phyloP scores from a whole-genome alignment of 1,140 invertebrate genomes.

The Pollicipes pollicipes region DNA sequence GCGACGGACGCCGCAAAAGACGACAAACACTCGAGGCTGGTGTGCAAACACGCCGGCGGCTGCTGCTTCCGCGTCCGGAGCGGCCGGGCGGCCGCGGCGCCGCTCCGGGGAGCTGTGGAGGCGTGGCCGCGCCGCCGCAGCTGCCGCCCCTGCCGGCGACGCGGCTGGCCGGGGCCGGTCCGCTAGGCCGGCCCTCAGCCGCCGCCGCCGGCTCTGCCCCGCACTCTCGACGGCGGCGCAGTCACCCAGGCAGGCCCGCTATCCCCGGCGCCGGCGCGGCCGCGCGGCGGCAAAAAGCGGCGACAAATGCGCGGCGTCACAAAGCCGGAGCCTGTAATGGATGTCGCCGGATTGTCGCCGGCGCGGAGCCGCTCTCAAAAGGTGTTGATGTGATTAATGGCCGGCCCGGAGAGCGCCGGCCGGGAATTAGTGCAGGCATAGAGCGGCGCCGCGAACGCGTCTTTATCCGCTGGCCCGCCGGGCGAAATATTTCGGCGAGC shows the following conservation, averaged over 20 bases:
- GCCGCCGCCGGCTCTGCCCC: too few relatives aligned
- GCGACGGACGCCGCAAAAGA: neutral
- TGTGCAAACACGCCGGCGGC: neutral
- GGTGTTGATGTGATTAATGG: constrained; percentile 1
- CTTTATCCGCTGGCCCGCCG: neutral
- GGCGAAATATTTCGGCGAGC: neutral
- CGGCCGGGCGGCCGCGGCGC: too few relatives aligned
- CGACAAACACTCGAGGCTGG: neutral
- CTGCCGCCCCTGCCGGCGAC: too few relatives aligned
- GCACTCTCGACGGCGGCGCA: too few relatives aligned
- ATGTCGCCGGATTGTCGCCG: neutral
- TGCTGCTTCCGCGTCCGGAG: neutral
- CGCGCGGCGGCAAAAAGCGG: neutral
- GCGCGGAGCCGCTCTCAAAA: neutral
- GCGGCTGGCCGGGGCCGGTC: too few relatives aligned
- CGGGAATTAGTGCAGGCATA: neutral
- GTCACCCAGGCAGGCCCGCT: too few relatives aligned
- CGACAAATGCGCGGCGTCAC: neutral
- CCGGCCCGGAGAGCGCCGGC: neutral
- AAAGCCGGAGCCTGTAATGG: neutral
- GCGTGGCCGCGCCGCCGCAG: neutral
- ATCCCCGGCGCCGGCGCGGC: too few relatives aligned
- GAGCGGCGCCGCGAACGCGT: neutral
- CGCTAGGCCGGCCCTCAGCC: neutral
- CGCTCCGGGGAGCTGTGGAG: too few relatives aligned